Evolutionary conservation across 2,797 vertebrate genomes (phyloP), one percentile per base, ranked within the genome.

Genomic region (Clarias laeviceps): DNA sequence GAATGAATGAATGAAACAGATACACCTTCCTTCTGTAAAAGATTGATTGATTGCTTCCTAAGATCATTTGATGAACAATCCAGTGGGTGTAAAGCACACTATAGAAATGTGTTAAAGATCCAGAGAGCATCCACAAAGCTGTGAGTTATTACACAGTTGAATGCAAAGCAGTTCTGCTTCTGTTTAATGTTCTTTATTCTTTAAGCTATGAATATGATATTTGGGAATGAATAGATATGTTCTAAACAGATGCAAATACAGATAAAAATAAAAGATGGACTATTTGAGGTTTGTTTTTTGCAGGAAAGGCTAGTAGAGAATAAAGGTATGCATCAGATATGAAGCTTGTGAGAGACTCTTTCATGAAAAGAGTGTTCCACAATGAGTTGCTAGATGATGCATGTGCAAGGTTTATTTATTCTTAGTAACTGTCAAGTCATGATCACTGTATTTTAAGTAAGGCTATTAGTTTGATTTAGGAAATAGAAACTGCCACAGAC

Each of bases 41-140:
- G 90, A 91, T 94, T 91, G 88, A 90, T 91, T 91, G 88, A 90
- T 91, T 91, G 95, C 94, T 95, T 94, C 93, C 90, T 94, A 90
- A 94, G 93, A 94, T 95, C 92, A 94, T 90, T 91, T 90, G 91
- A 92, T 89, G 72, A 89, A 87, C 91, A 93, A 91, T 93, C 91
- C 89, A 89, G 90, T 93, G 91, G 92, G 92, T 81, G 90, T 93
- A 90, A 92, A 92, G 92, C 90, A 92, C 90, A 93, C 93, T 32
- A 91, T 91, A 93, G 93, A 93, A 93, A 88, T 91, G 89, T 83
- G 93, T 94, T 94, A 92, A 94, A n/a, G 92, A 95, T 95, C 94
- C 92, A 94, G 85, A 91, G 88, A 91, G 90, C 88, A 83, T 88
- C 87, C 85, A 88, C 89, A 92, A 92, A 90, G 89, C 90, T 86